phyloP scores from a whole-genome alignment of 1,140 invertebrate genomes.

The Zaprionus inermis region DNA sequence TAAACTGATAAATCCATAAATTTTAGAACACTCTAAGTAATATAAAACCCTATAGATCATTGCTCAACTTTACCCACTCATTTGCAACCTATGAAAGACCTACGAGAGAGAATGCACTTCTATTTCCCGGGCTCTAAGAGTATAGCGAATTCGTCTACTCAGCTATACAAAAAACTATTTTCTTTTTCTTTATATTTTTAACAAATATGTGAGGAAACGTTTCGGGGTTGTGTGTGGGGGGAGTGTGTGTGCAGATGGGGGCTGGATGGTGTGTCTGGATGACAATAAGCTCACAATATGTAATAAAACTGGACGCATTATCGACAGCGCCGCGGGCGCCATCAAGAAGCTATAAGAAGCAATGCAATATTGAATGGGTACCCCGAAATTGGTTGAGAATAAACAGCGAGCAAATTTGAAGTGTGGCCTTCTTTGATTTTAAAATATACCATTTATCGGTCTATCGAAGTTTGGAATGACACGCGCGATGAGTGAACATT shows the following conservation, averaged over 20 bases:
- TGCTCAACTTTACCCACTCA: background rate
- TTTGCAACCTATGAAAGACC: background rate
- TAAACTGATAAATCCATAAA: background rate
- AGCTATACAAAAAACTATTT: slow-evolving; percentile 9
- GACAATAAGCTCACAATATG: slow-evolving; percentile 79
- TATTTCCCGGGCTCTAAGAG: background rate
- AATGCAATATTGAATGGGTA: slow-evolving; percentile 24
- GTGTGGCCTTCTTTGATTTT: background rate
- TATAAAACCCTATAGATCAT: background rate
- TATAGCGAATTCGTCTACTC: background rate
- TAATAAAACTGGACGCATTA: slow-evolving; percentile 76
- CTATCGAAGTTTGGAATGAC: background rate
- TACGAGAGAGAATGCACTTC: background rate
- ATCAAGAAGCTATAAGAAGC: slow-evolving; percentile 53
- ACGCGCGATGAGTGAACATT: background rate
- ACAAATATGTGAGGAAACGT: slow-evolving; percentile 41
- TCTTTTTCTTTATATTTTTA: slow-evolving; percentile 47
- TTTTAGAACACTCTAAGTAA: background rate
- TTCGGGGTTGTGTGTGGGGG: background rate
- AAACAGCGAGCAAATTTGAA: slow-evolving; percentile 1
- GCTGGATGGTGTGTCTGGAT: slow-evolving; percentile 20
- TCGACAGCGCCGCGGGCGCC: slow-evolving; percentile 64
- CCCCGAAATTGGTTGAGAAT: slow-evolving; percentile 15
- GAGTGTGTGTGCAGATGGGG: slow-evolving; percentile 11
- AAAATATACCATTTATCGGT: slow-evolving; percentile 5